phyloP scores from a whole-genome alignment of 2,797 vertebrate species.

The Pelodytes ibericus region DNA sequence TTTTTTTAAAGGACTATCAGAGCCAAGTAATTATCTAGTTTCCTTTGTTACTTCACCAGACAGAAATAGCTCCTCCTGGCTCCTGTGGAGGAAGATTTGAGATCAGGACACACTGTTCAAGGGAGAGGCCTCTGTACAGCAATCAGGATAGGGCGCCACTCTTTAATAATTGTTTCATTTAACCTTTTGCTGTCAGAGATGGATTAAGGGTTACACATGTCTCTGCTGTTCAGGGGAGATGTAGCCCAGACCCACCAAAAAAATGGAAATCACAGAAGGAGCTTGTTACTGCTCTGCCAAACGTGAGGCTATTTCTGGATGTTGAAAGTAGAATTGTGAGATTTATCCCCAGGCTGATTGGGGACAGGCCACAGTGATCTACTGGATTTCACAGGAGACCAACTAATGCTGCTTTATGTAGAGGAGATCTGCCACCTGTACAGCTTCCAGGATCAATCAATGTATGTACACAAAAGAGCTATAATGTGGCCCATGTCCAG shows the following conservation, averaged over 20 bases:
- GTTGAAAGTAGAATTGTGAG: neutral
- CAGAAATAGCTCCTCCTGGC: slow-evolving; percentile 25
- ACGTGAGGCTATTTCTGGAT: neutral
- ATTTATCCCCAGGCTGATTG: no score
- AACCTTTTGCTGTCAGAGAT: neutral
- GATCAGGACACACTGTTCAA: neutral
- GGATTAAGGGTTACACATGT: neutral
- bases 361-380: no score
- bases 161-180: slow-evolving; percentile 1
- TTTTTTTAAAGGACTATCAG: slow-evolving; percentile 18
- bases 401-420: no score
- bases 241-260: neutral
- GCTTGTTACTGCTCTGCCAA: neutral
- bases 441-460: no score
- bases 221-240: neutral
- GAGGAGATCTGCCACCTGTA: no score
- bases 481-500: no score
- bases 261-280: neutral
- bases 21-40: slow-evolving; percentile 45
- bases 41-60: slow-evolving; percentile 37
- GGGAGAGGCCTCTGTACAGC: slow-evolving; percentile 3
- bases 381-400: no score
- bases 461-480: no score
- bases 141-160: slow-evolving; percentile 16
- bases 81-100: slow-evolving; percentile 19